Conservation (phyloP, 2,113 vertebrate species). For the Dascyllus trimaculatus region DNA sequence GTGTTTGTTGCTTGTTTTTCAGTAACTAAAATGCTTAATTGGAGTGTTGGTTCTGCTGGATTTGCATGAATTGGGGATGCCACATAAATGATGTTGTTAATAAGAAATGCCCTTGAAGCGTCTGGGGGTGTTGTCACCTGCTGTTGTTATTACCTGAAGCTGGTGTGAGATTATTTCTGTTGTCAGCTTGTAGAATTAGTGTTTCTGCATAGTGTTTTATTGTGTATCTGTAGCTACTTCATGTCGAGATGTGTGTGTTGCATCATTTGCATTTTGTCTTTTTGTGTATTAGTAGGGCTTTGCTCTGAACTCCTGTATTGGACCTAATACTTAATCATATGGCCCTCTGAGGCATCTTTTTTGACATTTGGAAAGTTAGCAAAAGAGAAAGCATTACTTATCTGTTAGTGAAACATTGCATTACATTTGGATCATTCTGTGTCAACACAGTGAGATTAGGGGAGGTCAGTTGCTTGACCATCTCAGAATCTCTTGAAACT, state of each 20-base stretch:
- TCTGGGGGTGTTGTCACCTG: not conserved
- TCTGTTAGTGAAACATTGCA: not conserved
- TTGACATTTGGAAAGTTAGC: not conserved
- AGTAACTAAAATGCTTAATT: not conserved
- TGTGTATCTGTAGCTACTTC: not conserved
- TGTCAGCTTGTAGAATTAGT: not conserved
- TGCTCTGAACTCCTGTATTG: not conserved
- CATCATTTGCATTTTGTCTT: not conserved
- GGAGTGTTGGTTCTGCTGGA: not conserved
- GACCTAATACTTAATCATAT: not conserved
- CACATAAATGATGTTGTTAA: not conserved
- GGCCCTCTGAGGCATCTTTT: not conserved
- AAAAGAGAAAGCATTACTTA: no score
- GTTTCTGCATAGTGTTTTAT: not conserved
- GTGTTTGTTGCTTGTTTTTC: not conserved
- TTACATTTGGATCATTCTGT: no score
- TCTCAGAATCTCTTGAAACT: no score
- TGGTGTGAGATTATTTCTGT: not conserved
- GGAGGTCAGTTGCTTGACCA: no score
- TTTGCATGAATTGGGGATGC: constrained; percentile 10
- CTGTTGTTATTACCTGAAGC: not conserved
- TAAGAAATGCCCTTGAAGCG: not conserved
- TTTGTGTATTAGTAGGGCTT: not conserved
- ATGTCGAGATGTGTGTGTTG: constrained; percentile 1
- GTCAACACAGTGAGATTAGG: no score